Evolutionary conservation across 2,113 vertebrate species (phyloP).

Genomic region (Poicephalus meyeri): DNA sequence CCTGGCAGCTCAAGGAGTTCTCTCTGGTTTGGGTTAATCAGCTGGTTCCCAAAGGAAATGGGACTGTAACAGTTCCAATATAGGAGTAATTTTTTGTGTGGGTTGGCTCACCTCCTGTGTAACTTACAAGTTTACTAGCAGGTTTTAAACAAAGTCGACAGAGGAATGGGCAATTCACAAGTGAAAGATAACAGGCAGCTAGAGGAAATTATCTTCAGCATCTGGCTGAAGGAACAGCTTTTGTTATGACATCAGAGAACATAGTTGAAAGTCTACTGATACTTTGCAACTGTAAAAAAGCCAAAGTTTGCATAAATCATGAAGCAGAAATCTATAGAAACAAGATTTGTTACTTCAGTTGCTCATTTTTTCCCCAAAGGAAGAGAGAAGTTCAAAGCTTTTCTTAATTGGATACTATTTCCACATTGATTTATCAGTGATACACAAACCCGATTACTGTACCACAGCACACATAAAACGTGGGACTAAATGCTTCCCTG

Average conservation of each 20-base stretch:
- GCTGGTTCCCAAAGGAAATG: neutral
- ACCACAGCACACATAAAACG: neutral
- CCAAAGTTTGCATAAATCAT: neutral
- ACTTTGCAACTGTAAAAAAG: neutral
- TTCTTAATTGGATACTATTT: neutral
- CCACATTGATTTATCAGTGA: neutral
- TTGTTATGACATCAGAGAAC: neutral
- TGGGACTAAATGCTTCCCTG: neutral
- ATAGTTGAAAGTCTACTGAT: neutral
- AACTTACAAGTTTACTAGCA: neutral
- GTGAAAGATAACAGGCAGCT: neutral
- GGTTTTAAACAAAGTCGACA: neutral
- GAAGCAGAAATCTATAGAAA: neutral
- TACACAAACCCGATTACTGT: neutral
- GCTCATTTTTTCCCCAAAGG: neutral
- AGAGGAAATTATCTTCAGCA: neutral
- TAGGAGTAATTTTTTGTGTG: neutral
- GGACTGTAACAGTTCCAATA: neutral
- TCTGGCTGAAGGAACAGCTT: neutral
- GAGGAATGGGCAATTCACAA: neutral
- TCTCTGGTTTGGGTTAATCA: neutral
- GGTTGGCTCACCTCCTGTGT: neutral
- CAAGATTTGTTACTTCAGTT: neutral
- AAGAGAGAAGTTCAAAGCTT: neutral
- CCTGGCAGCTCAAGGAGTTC: neutral